Evolutionary conservation across 2,888 invertebrate genomes (phyloP).

Genomic region (Amblyjoppa fuscipennis): DNA sequence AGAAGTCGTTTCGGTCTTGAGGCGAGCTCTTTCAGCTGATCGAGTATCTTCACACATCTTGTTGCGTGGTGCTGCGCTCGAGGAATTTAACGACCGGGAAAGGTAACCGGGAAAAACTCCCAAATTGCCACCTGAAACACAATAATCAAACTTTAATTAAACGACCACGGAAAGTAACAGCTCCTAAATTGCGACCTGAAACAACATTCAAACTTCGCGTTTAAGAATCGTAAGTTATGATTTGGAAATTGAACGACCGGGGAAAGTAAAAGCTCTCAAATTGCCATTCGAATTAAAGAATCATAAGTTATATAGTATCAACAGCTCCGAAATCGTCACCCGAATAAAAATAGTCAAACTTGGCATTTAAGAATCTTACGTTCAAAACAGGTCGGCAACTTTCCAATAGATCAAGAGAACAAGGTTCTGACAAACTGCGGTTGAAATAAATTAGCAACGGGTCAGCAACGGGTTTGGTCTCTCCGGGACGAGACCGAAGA

Average conservation of each 20-base stretch:
- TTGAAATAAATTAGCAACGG: conserved; percentile 66
- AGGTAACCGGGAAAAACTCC: neutral
- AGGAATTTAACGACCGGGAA: neutral
- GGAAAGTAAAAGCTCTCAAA: neutral
- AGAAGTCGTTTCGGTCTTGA: conserved; percentile 4
- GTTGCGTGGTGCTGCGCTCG: neutral
- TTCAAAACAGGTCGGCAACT: conserved; percentile 14
- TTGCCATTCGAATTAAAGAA: neutral
- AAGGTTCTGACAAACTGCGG: conserved; percentile 61
- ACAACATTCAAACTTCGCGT: neutral
- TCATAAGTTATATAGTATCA: neutral
- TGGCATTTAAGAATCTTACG: neutral
- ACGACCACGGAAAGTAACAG: neutral
- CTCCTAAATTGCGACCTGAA: neutral
- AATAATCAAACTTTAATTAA: neutral
- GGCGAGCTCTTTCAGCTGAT: neutral
- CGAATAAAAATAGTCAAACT: neutral
- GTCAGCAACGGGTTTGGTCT: no score
- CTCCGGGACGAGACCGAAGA: no score
- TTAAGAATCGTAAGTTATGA: neutral
- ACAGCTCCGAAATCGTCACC: neutral
- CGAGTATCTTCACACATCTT: neutral
- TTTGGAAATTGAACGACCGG: neutral
- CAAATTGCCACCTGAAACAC: neutral
- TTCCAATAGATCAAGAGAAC: conserved; percentile 59